Conservation (phyloP, 1,140 invertebrate genomes). For the Panonychus citri region DNA sequence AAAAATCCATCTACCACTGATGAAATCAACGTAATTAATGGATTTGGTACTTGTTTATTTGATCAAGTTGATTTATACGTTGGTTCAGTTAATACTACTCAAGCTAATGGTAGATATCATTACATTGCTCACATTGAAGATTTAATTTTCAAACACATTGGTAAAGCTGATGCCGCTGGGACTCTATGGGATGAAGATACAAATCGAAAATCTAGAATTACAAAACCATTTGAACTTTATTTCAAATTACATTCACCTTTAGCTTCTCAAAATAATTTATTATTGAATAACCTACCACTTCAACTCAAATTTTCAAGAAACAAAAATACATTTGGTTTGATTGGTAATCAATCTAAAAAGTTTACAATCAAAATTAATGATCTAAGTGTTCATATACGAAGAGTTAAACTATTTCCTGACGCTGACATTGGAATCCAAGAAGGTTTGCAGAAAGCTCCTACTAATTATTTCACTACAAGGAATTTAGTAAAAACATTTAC, state of each 20-base stretch:
- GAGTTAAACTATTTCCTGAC: background rate
- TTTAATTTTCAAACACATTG: background rate
- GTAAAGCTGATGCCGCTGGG: background rate
- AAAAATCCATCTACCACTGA: background rate
- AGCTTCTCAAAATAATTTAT: background rate
- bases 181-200: background rate
- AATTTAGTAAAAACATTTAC: background rate
- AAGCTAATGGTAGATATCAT: background rate
- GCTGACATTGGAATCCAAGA: background rate
- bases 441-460: background rate
- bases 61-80: background rate
- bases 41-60: background rate
- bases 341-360: background rate
- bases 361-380: background rate
- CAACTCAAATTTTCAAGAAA: background rate
- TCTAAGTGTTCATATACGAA: background rate
- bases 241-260: background rate
- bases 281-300: background rate
- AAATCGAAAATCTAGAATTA: background rate
- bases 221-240: background rate
- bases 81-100: background rate
- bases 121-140: background rate
- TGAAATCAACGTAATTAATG: background rate
- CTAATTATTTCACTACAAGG: background rate
- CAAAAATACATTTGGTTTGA: background rate